A percentile compares a stretch with the other conserved stretches of the same genome.
These are phyloP conservation scores for Drosophila longiperda DNA, from an alignment of 2,888 invertebrate genomes.

Conservation along the genomic window DNA sequence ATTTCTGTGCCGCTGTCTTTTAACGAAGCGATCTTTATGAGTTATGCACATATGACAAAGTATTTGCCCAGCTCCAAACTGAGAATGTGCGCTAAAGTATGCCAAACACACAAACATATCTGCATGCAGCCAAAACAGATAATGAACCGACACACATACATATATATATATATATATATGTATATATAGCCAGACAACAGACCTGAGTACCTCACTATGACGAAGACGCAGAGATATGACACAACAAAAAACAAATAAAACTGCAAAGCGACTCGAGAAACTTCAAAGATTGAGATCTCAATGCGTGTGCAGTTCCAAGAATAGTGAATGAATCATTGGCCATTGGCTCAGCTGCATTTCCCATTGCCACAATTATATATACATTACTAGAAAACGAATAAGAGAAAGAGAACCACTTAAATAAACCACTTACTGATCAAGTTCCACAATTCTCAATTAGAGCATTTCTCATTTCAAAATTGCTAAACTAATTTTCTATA, in stretches of 20 bases:
- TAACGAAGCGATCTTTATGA: conserved; percentile 73
- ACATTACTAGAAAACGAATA: background rate
- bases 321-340: conserved; percentile 52
- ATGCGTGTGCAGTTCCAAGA: conserved; percentile 44
- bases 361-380: background rate
- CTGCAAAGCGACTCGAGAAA: conserved; percentile 39
- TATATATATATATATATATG: background rate
- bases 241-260: conserved; percentile 26
- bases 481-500: background rate
- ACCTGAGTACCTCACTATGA: conserved; percentile 24
- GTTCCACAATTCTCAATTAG: background rate
- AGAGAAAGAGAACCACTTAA: background rate
- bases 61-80: conserved; percentile 33
- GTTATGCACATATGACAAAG: conserved; percentile 74
- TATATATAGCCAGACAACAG: conserved; percentile 37
- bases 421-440: background rate
- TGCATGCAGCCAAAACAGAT: conserved; percentile 48
- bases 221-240: conserved; percentile 11
- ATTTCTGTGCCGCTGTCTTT: conserved; percentile 40
- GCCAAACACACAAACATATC: conserved; percentile 47
- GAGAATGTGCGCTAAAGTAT: conserved; percentile 60
- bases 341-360: conserved; percentile 26
- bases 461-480: background rate
- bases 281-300: conserved; percentile 50
- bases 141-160: conserved; percentile 48